Percentiles rank a stretch among this genome's conserved stretches.
These are phyloP conservation scores for Yponomeuta plumbellus DNA, from an alignment of 2,888 invertebrate genomes.

Conservation along the genomic window DNA sequence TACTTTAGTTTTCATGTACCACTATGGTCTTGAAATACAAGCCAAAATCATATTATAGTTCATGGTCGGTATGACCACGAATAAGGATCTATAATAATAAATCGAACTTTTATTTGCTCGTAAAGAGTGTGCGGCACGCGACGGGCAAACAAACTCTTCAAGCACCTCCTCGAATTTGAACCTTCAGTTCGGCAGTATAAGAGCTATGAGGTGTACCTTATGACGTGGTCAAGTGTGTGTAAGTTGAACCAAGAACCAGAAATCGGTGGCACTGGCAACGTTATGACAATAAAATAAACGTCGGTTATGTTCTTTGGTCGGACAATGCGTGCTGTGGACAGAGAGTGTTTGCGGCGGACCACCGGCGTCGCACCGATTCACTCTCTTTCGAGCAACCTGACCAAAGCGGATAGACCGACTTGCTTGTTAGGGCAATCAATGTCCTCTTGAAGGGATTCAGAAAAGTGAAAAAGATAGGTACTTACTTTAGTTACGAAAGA, in stretches of 20 bases:
- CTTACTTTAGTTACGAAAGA: too few species aligned
- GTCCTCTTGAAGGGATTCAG: not conserved
- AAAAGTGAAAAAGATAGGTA: too few species aligned
- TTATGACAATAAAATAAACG: constrained; percentile 12
- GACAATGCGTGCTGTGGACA: constrained; percentile 42
- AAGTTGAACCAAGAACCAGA: not conserved
- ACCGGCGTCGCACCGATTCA: constrained; percentile 43
- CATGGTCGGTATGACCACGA: not conserved
- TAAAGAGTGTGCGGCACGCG: not conserved
- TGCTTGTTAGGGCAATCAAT: too few species aligned
- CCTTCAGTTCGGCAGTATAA: not conserved
- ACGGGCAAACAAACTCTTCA: not conserved
- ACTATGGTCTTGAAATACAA: too few species aligned
- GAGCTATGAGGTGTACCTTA: not conserved
- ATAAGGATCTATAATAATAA: constrained; percentile 2
- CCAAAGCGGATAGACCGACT: not conserved
- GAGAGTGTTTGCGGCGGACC: constrained; percentile 59
- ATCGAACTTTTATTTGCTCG: not conserved
- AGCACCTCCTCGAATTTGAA: not conserved
- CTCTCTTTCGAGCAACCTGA: not conserved
- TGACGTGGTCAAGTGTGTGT: not conserved
- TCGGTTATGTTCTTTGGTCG: constrained; percentile 24
- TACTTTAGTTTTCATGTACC: too few species aligned
- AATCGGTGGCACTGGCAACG: constrained; percentile 4
- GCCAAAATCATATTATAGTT: not conserved